Evolutionary conservation across 1,140 invertebrate genomes (phyloP), one percentile per base, ranked within the genome.

Genomic region (Zaprionus ghesquierei): DNA sequence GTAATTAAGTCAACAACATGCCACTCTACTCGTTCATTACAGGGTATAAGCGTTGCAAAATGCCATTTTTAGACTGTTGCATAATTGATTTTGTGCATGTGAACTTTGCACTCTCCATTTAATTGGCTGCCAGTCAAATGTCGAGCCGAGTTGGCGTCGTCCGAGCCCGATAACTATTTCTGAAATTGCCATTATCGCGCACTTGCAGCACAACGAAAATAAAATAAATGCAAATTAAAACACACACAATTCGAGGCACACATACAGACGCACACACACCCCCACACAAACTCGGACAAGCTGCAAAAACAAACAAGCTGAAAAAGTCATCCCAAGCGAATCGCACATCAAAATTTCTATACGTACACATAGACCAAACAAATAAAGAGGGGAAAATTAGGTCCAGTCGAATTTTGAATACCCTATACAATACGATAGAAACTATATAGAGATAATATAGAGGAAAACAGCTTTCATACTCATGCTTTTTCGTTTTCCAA

Each of bases 61-160:
- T 13, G 18, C 3, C 44, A 33, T 60, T 68, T 72, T 33, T 51
- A 31, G 54, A 44, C 44, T 35, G n/a, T 54, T 68, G 55, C 63
- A 72, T 72, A 68, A 72, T 72, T 51, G 46, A 69, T 80, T 64
- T 71, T 49, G 55, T 49, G 38, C 35, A 22, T 46, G 22, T 60
- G 55, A 60, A 60, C 55, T 54, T 35, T 60, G 49, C 46, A 53
- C 55, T 60, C 51, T 53, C 29, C 54, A 58, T 65, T 69, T 77
- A 81, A 86, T 86, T 81, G 81, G 65, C 82, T 75, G 81, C 65
- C 81, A 85, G 78, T 85, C 72, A 70, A 60, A 77, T 68, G 74
- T 66, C 77, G n/a, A 41, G 35, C n/a, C 61, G 53, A 70, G 51
- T 66, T 65, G 62, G 53, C 13, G 10, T 53, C 13, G 10, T 53